A percentile compares a stretch with the other conserved stretches of the same genome.
These are phyloP conservation scores for Nephrocerus scutellatus DNA, from an alignment of 2,888 invertebrate genomes.

Conservation along the genomic window DNA sequence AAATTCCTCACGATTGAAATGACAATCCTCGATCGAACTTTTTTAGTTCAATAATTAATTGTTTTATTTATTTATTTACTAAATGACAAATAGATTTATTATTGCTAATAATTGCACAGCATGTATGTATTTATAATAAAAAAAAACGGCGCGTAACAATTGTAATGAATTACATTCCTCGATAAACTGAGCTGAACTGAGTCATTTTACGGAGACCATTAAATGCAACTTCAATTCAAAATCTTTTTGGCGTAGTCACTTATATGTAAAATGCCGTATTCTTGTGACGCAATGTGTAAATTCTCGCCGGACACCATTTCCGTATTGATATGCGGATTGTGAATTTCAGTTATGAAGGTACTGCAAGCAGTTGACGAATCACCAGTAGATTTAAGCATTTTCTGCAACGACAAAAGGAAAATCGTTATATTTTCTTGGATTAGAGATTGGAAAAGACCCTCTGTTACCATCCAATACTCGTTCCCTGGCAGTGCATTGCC, in stretches of 20 bases:
- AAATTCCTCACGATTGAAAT: no score
- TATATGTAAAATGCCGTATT: slow-evolving; percentile 40
- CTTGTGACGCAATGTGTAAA: slow-evolving; percentile 49
- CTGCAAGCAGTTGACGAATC: slow-evolving; percentile 56
- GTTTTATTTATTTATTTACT: no score
- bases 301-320: slow-evolving; percentile 49
- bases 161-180: no score
- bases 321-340: slow-evolving; percentile 52
- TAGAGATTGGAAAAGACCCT: not conserved
- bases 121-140: no score
- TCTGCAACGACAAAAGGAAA: slow-evolving; percentile 23
- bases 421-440: not conserved
- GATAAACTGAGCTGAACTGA: no score
- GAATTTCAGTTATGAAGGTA: slow-evolving; percentile 53
- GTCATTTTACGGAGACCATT: no score
- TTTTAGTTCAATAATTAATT: no score
- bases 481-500: slow-evolving; percentile 67
- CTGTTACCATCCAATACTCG: slow-evolving; percentile 58
- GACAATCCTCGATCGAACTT: no score
- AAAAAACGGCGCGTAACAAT: no score
- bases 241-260: slow-evolving; percentile 31
- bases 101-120: no score
- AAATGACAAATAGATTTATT: no score
- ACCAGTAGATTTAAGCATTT: slow-evolving; percentile 46
- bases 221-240: no score